A percentile compares a stretch with the other conserved stretches of the same genome.
These are phyloP conservation scores for Sebastes oblongus DNA, from an alignment of 2,797 vertebrate species.

Conservation along the genomic window DNA sequence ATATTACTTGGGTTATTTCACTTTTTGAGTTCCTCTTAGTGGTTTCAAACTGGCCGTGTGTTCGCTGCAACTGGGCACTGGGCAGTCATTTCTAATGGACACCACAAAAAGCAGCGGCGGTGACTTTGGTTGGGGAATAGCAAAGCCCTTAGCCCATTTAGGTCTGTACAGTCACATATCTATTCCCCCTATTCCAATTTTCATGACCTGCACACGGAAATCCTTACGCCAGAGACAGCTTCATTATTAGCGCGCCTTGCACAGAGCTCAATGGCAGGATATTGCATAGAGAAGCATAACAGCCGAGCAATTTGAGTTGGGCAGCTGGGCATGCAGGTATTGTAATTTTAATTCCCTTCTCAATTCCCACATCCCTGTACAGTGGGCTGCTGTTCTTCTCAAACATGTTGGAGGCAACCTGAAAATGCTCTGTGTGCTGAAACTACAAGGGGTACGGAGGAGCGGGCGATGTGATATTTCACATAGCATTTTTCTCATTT, in stretches of 20 bases:
- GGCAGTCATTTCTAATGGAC: slow-evolving; percentile 50
- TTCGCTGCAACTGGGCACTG: slow-evolving; percentile 41
- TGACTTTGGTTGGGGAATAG: slow-evolving; percentile 55
- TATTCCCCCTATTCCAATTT: slow-evolving; percentile 71
- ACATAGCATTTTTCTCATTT: slow-evolving; percentile 30
- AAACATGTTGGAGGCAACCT: slow-evolving; percentile 48
- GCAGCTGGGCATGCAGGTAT: slow-evolving; percentile 79
- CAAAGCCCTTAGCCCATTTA: slow-evolving; percentile 61
- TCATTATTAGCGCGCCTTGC: slow-evolving; percentile 72
- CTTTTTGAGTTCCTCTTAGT: slow-evolving; percentile 40
- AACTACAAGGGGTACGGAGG: slow-evolving; percentile 27
- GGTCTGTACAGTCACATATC: slow-evolving; percentile 54
- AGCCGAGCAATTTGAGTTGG: slow-evolving; percentile 75
- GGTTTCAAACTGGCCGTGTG: slow-evolving; percentile 51
- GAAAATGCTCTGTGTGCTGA: slow-evolving; percentile 33
- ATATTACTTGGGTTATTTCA: slow-evolving; percentile 63
- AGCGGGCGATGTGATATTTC: slow-evolving; percentile 16
- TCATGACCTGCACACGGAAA: slow-evolving; percentile 66
- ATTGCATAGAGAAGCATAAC: slow-evolving; percentile 76
- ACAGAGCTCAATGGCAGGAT: slow-evolving; percentile 75
- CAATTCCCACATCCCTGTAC: slow-evolving; percentile 66
- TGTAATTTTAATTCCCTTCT: slow-evolving; percentile 77
- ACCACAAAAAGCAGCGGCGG: slow-evolving; percentile 50
- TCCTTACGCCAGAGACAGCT: slow-evolving; percentile 68
- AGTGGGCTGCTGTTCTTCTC: slow-evolving; percentile 66